Evolutionary conservation across 2,888 invertebrate species (phyloP), one percentile per base, ranked within the genome.

Genomic region (Thereva nobilitata): DNA sequence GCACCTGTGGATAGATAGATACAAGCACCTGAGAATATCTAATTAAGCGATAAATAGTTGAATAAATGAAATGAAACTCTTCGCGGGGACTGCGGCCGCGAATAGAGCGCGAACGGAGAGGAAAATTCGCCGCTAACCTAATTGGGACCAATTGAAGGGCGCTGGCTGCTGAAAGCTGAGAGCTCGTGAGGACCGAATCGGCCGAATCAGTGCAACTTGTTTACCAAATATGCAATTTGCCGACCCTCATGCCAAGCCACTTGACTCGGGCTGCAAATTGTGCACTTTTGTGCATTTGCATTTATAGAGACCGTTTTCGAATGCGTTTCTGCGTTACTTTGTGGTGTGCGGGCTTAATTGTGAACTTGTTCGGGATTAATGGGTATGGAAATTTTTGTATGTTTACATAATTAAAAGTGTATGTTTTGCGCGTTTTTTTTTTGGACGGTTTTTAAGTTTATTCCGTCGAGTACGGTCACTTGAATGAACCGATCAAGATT

Each of bases 221-320:
- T 59, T 37, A 12, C 57, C 57, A 59, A 59, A 59, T 59, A 59
- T 59, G 47, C 47, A 47, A 59, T 59, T 59, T 59, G 47, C 38
- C 7, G 45, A 59, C 4, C 57, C 57, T 47, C 57, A 10, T 5
- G 12, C 12, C 10, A 45, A 42, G 38, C 6, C n/a, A 5, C 2
- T 4, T 12, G 6, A 47, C 9, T 47, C 7, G n/a, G 47, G 12
- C 47, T 12, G 47, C 23, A 23, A 23, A 23, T 23, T 23, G 23
- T 23, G 23, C 23, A 23, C 23, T 23, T 23, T 23, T 1, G 23
- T 23, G 23, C 23, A 23, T 23, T 23, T 23, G 23, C 23, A 23
- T 23, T 23, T 23, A n/a, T 23, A 23, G 23, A 23, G 23, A n/a
- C 23, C 23, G 23, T 23, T 23, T n/a, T 23, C 23, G 23, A 23